Evolutionary conservation across 2,113 vertebrate species (phyloP), one percentile per base, ranked within the genome.

Genomic region (Panthera uncia): DNA sequence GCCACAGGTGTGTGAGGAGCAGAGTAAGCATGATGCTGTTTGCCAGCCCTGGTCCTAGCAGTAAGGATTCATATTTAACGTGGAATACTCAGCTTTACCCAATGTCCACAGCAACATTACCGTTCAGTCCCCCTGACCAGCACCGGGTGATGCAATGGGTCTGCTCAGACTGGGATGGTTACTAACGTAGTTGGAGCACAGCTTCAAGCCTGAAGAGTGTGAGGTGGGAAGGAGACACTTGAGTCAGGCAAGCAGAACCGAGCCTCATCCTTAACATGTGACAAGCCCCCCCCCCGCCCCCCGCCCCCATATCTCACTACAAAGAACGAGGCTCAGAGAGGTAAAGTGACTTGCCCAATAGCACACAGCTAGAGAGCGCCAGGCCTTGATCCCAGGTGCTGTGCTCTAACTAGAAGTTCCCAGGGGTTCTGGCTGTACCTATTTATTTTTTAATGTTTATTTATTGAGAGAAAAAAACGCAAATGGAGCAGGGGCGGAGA

Each of bases 131-230:
- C 57, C 71, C n/a, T 19, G 4, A 85, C n/a, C 45, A 83, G n/a
- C 25, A 0, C 55, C 76, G 14, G 33, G 21, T 45, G 36, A 48
- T 6, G 50, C 25, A 23, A 3, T 15, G 25, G 50, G n/a, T 23
- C 5, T 69, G 15, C 52, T 48, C 0, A 0, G 14, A 23, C 33
- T 81, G n/a, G 23, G 48, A 41, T 48, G 63, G 38, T 86, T 27
- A 27, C 27, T 55, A 0, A 19, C 0, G 0, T 10, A 16, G 41
- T 66, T 19, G 13, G 55, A 89, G 68, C 87, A 41, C 33, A 48
- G 57, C 38, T 63, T 65, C 71, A 74, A 19, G 7, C 52, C 69
- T 41, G 11, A 27, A 52, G 36, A 36, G 9, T 25, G 16, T 4
- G 8, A 23, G 38, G 38, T 25, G 41, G 50, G 29, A 65, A 55